Base-by-base conservation (phyloP, 2,113 vertebrate genomes). In the Tachuris rubrigastra region DNA sequence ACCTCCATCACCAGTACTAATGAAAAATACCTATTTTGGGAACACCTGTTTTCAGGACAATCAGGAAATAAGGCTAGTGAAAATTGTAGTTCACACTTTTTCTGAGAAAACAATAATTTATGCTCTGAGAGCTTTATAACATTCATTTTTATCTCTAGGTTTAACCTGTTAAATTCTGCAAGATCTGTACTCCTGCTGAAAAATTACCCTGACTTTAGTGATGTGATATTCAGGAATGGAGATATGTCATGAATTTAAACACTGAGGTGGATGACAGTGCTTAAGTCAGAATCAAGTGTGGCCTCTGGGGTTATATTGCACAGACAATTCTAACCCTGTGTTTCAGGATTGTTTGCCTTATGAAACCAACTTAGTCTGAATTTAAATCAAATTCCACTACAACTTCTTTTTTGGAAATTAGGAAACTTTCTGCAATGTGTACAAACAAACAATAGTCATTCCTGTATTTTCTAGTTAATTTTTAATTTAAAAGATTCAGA, bases 221-320 rank as follows among this genome's bases (percentile, higher is more conserved):
- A 5, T 19, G 16, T 60, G 16, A 71, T 11, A 50, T 76, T 22
- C 18, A 19, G 4, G 23, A 19, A 35, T 7, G 3, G 21, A 68
- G 13, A 56, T 1, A 37, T 46, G 14, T 8, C 28, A 46, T 27
- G 35, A 44, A 63, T 79, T 78, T 35, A 89, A 73, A 11, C 11
- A 66, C 12, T 0, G 0, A 78, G 11, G 13, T 5, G 77, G 41
- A 31, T 12, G 3, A 8, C 2, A 1, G 11, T 20, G 6, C 10
- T 52, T 37, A 6, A 37, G 13, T 19, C 25, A 87, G 37, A 89
- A 74, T 22, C 1, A 21, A 37, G 14, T 23, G 15, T 28, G 10
- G 8, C 17, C 6, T 77, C 66, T 20, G 14, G 5, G 19, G 2
- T 2, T 69, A 19, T 23, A 53, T 39, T 71, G 21, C 9, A 20